phyloP scores from a whole-genome alignment of 2,113 vertebrate genomes.

The Rhipidura dahli region DNA sequence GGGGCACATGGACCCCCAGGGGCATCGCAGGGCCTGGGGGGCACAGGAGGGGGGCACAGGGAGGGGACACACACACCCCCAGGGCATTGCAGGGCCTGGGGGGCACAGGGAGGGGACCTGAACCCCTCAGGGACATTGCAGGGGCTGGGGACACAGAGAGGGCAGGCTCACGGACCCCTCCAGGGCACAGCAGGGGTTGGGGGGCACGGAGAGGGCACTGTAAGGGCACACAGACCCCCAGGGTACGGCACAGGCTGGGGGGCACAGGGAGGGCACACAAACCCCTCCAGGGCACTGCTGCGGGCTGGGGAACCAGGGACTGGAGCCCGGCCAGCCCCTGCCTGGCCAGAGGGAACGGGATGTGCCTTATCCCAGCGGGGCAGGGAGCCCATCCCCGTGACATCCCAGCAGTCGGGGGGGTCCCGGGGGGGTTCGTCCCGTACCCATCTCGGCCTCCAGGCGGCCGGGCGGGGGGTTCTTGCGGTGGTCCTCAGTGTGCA shows the following conservation, averaged over 20 bases:
- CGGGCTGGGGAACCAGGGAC: not conserved
- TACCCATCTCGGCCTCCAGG: slow-evolving; percentile 65
- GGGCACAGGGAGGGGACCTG: not conserved
- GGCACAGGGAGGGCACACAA: not conserved
- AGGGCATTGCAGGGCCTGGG: not conserved
- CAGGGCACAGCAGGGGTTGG: accelerated
- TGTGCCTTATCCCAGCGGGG: accelerated
- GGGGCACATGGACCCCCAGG: not conserved
- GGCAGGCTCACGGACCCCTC: not conserved
- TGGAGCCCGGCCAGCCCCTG: accelerated
- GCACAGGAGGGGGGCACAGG: too few relatives aligned
- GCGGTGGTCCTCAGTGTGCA: slow-evolving; percentile 83
- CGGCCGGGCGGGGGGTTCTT: slow-evolving; percentile 58
- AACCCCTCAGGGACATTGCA: accelerated
- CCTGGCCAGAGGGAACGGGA: not conserved
- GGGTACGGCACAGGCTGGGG: too few relatives aligned
- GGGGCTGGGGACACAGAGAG: too few relatives aligned
- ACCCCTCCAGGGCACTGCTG: not conserved
- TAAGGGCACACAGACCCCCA: not conserved
- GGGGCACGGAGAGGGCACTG: too few relatives aligned
- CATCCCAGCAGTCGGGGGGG: accelerated
- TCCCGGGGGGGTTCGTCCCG: not conserved
- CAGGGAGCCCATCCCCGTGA: accelerated
- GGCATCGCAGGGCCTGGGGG: not conserved
- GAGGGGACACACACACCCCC: too few relatives aligned